phyloP scores from a whole-genome alignment of 2,888 invertebrate genomes.

The Sisyra terminalis region DNA sequence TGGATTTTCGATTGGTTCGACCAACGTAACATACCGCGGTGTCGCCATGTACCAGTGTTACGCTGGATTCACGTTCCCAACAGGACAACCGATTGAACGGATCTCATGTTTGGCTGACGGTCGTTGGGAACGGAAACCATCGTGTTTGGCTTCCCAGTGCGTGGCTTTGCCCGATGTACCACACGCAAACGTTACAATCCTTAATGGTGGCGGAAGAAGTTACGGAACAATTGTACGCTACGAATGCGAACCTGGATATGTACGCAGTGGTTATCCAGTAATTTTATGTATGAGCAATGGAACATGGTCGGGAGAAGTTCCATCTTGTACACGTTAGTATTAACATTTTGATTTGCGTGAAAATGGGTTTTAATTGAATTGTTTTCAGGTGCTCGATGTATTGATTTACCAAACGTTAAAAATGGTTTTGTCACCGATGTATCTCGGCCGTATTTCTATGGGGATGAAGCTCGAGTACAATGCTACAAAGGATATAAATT shows the following conservation, averaged over 20 bases:
- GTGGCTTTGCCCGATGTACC: constrained; percentile 72
- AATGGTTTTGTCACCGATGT: constrained; percentile 78
- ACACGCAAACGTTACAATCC: constrained; percentile 69
- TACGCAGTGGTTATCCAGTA: constrained; percentile 75
- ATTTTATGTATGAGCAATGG: constrained; percentile 90
- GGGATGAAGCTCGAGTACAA: constrained; percentile 82
- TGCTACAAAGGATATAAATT: constrained; percentile 82
- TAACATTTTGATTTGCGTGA: too few species aligned
- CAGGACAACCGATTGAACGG: constrained; percentile 71
- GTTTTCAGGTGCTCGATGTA: constrained; percentile 42
- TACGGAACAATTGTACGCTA: constrained; percentile 87
- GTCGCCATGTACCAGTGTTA: constrained; percentile 93
- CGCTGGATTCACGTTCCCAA: constrained; percentile 87
- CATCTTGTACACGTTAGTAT: constrained; percentile 58
- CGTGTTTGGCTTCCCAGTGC: constrained; percentile 85
- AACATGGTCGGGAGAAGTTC: constrained; percentile 86
- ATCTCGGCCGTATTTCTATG: constrained; percentile 59
- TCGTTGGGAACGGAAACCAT: constrained; percentile 82
- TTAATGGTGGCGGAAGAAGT: constrained; percentile 82
- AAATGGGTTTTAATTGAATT: neutral
- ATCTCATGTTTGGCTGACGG: constrained; percentile 83
- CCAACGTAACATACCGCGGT: constrained; percentile 87
- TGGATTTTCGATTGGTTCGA: constrained; percentile 89
- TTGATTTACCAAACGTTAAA: constrained; percentile 60
- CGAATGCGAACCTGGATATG: constrained; percentile 83